Base-by-base conservation (phyloP, 2,113 vertebrate genomes). In the Taxidea taxus region DNA sequence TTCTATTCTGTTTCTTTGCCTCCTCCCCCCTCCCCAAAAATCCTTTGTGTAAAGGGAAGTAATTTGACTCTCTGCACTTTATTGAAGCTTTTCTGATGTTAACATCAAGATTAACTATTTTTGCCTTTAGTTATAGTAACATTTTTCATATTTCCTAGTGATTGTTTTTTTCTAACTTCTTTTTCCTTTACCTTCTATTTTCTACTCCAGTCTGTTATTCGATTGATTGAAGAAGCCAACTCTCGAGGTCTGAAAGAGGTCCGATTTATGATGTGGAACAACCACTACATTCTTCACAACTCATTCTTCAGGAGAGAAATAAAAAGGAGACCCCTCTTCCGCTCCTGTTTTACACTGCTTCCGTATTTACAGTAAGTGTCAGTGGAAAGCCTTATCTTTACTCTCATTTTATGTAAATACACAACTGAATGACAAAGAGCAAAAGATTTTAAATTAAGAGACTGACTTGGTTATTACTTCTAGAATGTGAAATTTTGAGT, bases 231-330 rank as follows among this genome's bases (percentile, higher is more conserved):
- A 98, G 99, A 99, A 98, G 99, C 99, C 15, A 99, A 99, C 70
- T 99, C 98, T 44, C 98, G 99, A 39, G 99, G 99, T 44, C 98
- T 99, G 95, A 99, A 99, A 96, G 99, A 99, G 98, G 99, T 99
- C 44, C 99, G 99, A 2, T 99, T 99, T 96, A 99, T 99, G 84
- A 99, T 99, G 83, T 99, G 99, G 98, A 99, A 99, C 98, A 99
- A 99, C 97, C 99, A 99, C 97, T 99, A 99, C 82, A 99, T 99
- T 97, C 98, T 99, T 90, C 99, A 99, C 98, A 99, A 99, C 7
- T 99, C 99, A 0, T 99, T 99, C 12, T 99, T 99, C 98, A 98
- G 99, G 13, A 99, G 99, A 92, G 99, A 99, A 96, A 99, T 99
- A 98, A 99, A 99, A 98, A 99, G 99, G 97, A 98, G 99, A 20